phyloP scores from a whole-genome alignment of 2,888 invertebrate genomes.

The Ophraella communa region DNA sequence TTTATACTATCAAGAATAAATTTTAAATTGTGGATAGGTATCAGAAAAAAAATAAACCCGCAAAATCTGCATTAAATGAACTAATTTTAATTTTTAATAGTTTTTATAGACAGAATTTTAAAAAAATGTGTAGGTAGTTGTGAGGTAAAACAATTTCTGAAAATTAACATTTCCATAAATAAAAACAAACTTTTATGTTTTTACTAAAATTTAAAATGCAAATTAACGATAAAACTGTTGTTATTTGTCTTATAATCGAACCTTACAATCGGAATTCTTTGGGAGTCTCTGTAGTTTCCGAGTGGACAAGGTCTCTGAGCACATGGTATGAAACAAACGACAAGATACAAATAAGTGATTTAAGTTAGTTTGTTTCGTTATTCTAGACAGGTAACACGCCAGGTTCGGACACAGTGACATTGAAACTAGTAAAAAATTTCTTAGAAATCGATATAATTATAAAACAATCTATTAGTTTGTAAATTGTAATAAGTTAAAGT shows the following conservation, averaged over 20 bases:
- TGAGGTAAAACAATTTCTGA: no score
- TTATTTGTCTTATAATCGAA: background rate
- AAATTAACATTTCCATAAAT: background rate
- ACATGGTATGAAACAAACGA: slow-evolving; percentile 29
- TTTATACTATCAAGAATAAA: no score
- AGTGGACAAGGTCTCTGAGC: slow-evolving; percentile 37
- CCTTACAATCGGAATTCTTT: slow-evolving; percentile 8
- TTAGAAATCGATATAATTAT: slow-evolving; percentile 17
- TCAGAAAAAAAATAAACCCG: no score
- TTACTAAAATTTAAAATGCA: background rate
- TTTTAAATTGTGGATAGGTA: no score
- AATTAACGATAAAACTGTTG: background rate
- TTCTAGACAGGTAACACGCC: slow-evolving; percentile 16
- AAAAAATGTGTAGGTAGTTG: no score
- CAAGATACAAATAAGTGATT: slow-evolving; percentile 11
- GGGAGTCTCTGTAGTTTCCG: slow-evolving; percentile 29
- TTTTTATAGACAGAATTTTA: no score
- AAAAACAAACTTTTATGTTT: no score
- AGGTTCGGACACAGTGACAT: slow-evolving; percentile 7
- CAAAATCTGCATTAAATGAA: no score
- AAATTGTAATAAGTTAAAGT: background rate
- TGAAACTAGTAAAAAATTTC: slow-evolving; percentile 21
- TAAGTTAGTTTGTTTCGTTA: slow-evolving; percentile 10
- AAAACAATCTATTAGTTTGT: slow-evolving; percentile 10
- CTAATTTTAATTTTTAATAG: no score